These are phyloP conservation scores for Bradypodion pumilum DNA, from an alignment of 2,797 vertebrate species.

Conservation along the genomic window DNA sequence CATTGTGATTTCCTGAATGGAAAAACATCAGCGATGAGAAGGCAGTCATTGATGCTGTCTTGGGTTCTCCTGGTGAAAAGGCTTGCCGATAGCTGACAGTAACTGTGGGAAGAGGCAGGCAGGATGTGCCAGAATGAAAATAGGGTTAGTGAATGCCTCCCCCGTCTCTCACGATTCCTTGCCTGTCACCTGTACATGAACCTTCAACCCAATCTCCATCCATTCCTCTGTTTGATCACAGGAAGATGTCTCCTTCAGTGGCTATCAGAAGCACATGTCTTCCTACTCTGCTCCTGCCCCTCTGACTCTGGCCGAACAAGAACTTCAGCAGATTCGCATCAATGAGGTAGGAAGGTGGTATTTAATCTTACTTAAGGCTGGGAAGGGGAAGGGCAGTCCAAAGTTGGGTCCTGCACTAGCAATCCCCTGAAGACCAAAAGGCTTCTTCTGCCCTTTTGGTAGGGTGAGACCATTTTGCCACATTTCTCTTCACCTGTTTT, in stretches of 20 bases:
- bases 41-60: not conserved
- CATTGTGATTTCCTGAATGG: not conserved
- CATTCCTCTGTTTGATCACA: slow-evolving; percentile 55
- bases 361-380: no score
- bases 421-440: no score
- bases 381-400: no score
- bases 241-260: slow-evolving; percentile 93
- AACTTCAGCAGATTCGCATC: slow-evolving; percentile 92
- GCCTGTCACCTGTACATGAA: not conserved
- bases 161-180: no score
- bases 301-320: slow-evolving; percentile 89
- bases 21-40: not conserved
- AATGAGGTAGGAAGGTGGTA: slow-evolving; percentile 84
- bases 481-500: no score
- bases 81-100: not conserved
- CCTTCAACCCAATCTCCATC: not conserved
- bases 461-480: no score
- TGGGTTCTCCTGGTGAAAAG: not conserved
- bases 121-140: not conserved
- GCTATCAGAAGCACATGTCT: slow-evolving; percentile 89
- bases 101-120: not conserved
- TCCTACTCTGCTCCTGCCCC: slow-evolving; percentile 88
- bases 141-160: no score
- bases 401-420: no score
- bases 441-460: no score